Conservation (phyloP, 1,140 invertebrate genomes). For the Zophobas morio region DNA sequence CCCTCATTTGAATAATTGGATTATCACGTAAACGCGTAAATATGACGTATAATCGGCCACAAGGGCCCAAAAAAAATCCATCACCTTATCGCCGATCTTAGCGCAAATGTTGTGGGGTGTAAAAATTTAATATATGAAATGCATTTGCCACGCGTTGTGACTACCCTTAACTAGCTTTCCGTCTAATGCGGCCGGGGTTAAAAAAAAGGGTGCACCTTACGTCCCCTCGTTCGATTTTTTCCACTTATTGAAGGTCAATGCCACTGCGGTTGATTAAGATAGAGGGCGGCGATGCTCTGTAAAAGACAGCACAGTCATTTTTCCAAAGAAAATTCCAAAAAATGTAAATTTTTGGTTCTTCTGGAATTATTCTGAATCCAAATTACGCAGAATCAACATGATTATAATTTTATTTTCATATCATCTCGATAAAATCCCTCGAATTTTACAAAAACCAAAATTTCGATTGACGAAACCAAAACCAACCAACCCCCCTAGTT, state of each 20-base stretch:
- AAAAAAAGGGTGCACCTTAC: constrained; percentile 37
- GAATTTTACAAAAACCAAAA: too few species aligned
- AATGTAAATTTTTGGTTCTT: too few species aligned
- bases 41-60: constrained; percentile 27
- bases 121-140: constrained; percentile 36
- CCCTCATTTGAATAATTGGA: constrained; percentile 40
- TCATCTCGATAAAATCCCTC: too few species aligned
- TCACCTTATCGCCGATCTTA: constrained; percentile 20
- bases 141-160: not conserved
- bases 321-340: too few species aligned
- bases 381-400: too few species aligned
- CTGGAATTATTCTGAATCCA: too few species aligned
- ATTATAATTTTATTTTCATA: too few species aligned
- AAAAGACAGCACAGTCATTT: too few species aligned
- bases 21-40: constrained; percentile 29
- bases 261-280: constrained; percentile 15
- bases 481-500: too few species aligned
- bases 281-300: not conserved
- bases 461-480: too few species aligned
- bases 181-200: constrained; percentile 22
- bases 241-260: constrained; percentile 15
- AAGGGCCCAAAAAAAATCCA: constrained; percentile 16
- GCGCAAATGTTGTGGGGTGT: constrained; percentile 1
- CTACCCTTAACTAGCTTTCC: constrained; percentile 32
- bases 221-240: constrained; percentile 20